These are phyloP conservation scores for Argyresthia goedartella DNA, from an alignment of 2,888 invertebrate genomes.

Conservation along the genomic window DNA sequence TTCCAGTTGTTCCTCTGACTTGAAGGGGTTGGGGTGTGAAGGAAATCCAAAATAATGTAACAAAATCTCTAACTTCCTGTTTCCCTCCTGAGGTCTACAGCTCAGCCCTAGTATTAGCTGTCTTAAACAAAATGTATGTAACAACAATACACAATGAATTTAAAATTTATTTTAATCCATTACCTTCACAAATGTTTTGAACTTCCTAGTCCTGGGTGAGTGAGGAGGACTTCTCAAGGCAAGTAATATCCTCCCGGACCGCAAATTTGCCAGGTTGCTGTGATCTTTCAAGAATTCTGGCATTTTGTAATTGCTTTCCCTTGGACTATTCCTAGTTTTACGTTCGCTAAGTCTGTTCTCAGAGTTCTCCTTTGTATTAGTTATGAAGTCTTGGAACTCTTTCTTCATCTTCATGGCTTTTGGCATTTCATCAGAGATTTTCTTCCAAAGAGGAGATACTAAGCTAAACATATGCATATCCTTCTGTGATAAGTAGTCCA, in stretches of 20 bases:
- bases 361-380: slow-evolving; percentile 43
- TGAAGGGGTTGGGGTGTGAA: no score
- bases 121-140: no score
- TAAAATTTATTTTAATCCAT: background rate
- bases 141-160: no score
- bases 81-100: no score
- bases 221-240: slow-evolving; percentile 37
- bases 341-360: slow-evolving; percentile 26
- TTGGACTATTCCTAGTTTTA: no score
- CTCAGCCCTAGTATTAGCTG: no score
- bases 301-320: slow-evolving; percentile 8
- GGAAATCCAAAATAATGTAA: no score
- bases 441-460: slow-evolving; percentile 47
- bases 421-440: slow-evolving; percentile 38
- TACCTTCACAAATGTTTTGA: slow-evolving; percentile 52
- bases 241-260: slow-evolving; percentile 17
- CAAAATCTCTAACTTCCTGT: no score
- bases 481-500: slow-evolving; percentile 41
- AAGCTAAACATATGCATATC: slow-evolving; percentile 49
- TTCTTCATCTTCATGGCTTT: slow-evolving; percentile 32
- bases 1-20: no score
- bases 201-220: slow-evolving; percentile 50
- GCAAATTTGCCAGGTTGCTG: slow-evolving; percentile 34
- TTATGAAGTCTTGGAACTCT: slow-evolving; percentile 31
- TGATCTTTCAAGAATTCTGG: slow-evolving; percentile 37